These are phyloP conservation scores for Romanogobio albipinnatus DNA, from an alignment of 2,113 vertebrate genomes.

Conservation along the genomic window DNA sequence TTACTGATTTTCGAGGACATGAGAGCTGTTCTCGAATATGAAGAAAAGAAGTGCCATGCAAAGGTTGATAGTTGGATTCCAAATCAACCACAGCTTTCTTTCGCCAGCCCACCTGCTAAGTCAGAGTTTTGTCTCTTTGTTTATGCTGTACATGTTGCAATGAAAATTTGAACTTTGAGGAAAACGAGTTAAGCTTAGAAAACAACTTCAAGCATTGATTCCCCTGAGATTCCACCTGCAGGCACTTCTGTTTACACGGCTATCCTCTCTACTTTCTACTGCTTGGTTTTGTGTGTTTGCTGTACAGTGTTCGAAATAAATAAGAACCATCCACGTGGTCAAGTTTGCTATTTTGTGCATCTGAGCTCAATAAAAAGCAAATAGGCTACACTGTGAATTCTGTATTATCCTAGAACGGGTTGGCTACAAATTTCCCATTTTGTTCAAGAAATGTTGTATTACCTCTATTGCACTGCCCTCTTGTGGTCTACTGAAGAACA, in stretches of 20 bases:
- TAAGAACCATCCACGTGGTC: slow-evolving; percentile 57
- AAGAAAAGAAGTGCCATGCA: slow-evolving; percentile 48
- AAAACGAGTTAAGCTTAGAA: slow-evolving; percentile 16
- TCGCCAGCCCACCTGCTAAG: neutral
- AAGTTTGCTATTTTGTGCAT: neutral
- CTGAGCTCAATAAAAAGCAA: neutral
- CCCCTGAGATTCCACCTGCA: slow-evolving; percentile 71
- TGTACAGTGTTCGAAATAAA: slow-evolving; percentile 89
- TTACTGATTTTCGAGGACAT: slow-evolving; percentile 41
- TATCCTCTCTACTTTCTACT: slow-evolving; percentile 79
- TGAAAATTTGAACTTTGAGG: neutral
- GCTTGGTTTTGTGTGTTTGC: slow-evolving; percentile 94
- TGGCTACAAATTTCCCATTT: neutral
- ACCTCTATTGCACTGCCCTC: slow-evolving; percentile 2
- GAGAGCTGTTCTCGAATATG: slow-evolving; percentile 16
- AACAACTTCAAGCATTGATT: slow-evolving; percentile 43
- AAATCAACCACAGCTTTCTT: slow-evolving; percentile 35
- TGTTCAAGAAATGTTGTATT: neutral
- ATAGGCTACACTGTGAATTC: neutral
- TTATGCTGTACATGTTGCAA: slow-evolving; percentile 27
- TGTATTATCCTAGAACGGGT: neutral
- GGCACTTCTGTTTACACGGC: slow-evolving; percentile 60
- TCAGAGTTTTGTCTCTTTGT: slow-evolving; percentile 27
- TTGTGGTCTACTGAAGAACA: neutral
- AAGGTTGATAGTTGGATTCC: slow-evolving; percentile 37